Evolutionary conservation across 2,888 invertebrate genomes (phyloP), one percentile per base, ranked within the genome.

Genomic region (Margaritifera margaritifera): DNA sequence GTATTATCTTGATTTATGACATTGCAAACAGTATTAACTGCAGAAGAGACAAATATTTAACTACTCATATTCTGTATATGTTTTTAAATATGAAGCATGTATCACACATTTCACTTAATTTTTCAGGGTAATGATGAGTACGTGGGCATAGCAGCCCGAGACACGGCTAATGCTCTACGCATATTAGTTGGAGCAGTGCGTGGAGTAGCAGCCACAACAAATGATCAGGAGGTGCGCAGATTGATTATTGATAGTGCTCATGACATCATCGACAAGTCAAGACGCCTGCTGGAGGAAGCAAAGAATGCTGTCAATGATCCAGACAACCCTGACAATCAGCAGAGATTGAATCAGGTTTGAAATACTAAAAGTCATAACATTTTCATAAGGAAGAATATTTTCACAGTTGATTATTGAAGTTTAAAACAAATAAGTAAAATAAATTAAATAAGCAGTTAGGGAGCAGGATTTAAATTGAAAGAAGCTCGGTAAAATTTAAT

Each of bases 271-370:
- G 92, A 93, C 67, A 94, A 94, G 65, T 95, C 96, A 0, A 92
- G 94, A 52, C 92, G 92, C 0, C 92, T 96, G 20, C 94, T 97
- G 71, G 94, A 94, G 86, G 96, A 96, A 80, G 95, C 97, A 0
- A 94, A 94, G 87, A 91, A 92, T n/a, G 93, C 94, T 82, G 90
- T 95, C 69, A 92, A 92, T 78, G 93, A 93, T 70, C 93, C 94
- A 0, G 93, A 93, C 64, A 91, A 91, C 50, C 92, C 93, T 1
- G 92, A 93, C 50, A 91, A 90, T 74, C 91, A 91, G 56, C 91
- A 91, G 64, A 91, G 92, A 77, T 91, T 97, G 57, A 93, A 94
- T 20, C 93, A 93, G 77, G 94, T 95, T 57, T 27, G 57, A 52
- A 20, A 42, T 42, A 42, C 11, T 11, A 15, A n/a, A n/a, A 42